These are phyloP conservation scores for Cotesia vestalis DNA, from an alignment of 1,140 invertebrate genomes.

Conservation along the genomic window DNA sequence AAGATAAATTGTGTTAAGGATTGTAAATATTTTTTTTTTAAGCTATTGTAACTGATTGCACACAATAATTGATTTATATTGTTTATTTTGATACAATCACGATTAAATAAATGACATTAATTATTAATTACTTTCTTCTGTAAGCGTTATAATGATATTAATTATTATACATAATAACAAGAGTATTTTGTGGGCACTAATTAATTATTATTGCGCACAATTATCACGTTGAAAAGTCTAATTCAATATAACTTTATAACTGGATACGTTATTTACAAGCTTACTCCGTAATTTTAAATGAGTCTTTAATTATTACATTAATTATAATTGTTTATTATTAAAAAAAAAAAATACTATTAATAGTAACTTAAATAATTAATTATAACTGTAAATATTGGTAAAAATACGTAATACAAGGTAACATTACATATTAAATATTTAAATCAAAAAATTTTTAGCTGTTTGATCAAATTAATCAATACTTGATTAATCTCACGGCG, in stretches of 20 bases:
- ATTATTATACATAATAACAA: too few species aligned
- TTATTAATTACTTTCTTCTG: neutral
- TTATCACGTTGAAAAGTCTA: constrained; percentile 12
- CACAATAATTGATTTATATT: neutral
- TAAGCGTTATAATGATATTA: too few species aligned
- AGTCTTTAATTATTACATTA: neutral
- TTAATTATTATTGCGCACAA: neutral
- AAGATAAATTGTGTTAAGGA: neutral
- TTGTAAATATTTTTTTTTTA: too few species aligned
- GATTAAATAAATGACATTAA: constrained; percentile 6
- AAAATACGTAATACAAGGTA: neutral
- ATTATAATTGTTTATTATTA: neutral
- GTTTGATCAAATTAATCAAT: constrained; percentile 1
- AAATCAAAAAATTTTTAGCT: neutral
- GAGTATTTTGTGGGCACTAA: too few species aligned
- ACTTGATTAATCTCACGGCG: constrained; percentile 11
- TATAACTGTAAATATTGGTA: constrained; percentile 16
- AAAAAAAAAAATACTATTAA: constrained; percentile 14
- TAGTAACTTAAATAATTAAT: constrained; percentile 12
- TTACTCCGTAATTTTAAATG: neutral
- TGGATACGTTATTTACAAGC: constrained; percentile 24
- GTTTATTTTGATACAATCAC: constrained; percentile 1
- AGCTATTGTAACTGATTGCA: neutral
- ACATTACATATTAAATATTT: neutral
- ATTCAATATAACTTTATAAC: constrained; percentile 9